These are phyloP conservation scores for Drosophila anomelani DNA, from an alignment of 2,888 invertebrate genomes.

Conservation along the genomic window DNA sequence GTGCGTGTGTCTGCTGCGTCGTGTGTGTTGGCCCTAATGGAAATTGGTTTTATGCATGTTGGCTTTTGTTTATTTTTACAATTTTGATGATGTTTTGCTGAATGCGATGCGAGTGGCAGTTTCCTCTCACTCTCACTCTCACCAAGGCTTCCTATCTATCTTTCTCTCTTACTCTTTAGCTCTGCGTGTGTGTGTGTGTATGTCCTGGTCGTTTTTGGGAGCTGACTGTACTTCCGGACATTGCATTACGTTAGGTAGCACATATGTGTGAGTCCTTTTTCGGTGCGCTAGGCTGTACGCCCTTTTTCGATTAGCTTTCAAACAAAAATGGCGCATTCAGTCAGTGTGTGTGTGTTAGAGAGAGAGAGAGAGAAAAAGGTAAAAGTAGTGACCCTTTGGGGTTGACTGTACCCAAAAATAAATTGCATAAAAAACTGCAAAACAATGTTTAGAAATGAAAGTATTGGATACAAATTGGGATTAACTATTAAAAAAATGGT, in stretches of 20 bases:
- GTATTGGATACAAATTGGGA: not conserved
- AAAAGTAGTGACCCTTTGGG: slow-evolving; percentile 11
- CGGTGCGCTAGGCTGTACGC: slow-evolving; percentile 50
- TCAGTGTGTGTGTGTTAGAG: slow-evolving; percentile 5
- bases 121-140: slow-evolving; percentile 33
- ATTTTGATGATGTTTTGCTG: slow-evolving; percentile 79
- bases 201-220: slow-evolving; percentile 45
- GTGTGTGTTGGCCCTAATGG: slow-evolving; percentile 72
- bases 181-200: slow-evolving; percentile 13
- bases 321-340: slow-evolving; percentile 62
- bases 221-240: slow-evolving; percentile 76
- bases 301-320: slow-evolving; percentile 60
- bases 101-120: slow-evolving; percentile 77
- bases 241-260: slow-evolving; percentile 53
- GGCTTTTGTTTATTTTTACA: slow-evolving; percentile 81
- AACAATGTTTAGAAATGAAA: not conserved
- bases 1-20: slow-evolving; percentile 66
- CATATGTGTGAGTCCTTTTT: slow-evolving; percentile 27
- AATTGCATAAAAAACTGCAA: not conserved
- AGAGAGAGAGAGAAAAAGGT: slow-evolving; percentile 29
- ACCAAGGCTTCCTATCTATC: not conserved
- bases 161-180: slow-evolving; percentile 6
- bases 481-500: not conserved
- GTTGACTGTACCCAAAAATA: slow-evolving; percentile 23
- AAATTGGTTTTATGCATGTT: slow-evolving; percentile 82